A percentile compares a stretch with the other conserved stretches of the same genome.
These are phyloP conservation scores for Channa striata DNA, from an alignment of 2,797 vertebrate genomes.

Conservation along the genomic window DNA sequence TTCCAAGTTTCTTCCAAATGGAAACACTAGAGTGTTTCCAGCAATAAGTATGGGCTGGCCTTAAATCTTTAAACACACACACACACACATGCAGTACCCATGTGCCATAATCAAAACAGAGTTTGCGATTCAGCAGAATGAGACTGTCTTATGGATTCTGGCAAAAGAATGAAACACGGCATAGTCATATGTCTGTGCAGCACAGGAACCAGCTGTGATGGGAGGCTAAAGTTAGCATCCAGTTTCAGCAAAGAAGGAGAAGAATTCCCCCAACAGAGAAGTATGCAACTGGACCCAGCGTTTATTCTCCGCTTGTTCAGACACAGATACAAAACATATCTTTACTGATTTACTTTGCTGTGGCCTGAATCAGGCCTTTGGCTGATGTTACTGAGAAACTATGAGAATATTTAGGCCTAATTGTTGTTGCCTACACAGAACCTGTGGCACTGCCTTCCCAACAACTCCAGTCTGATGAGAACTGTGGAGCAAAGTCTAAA, in stretches of 20 bases:
- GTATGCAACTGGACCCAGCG: slow-evolving; percentile 9
- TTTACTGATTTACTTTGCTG: no score
- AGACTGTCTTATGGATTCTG: slow-evolving; percentile 66
- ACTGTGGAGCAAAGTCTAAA: no score
- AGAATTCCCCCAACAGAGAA: slow-evolving; percentile 9
- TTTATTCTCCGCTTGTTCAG: no score
- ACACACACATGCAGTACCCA: slow-evolving; percentile 64
- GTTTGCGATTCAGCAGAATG: slow-evolving; percentile 72
- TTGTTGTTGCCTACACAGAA: no score
- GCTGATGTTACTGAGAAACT: background rate
- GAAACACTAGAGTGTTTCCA: slow-evolving; percentile 65
- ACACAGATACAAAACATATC: no score
- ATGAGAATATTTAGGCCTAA: no score
- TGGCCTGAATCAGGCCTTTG: no score
- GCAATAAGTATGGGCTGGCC: slow-evolving; percentile 48
- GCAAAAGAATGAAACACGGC: slow-evolving; percentile 52
- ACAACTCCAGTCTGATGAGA: no score
- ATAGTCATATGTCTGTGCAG: slow-evolving; percentile 53
- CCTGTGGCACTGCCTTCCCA: no score
- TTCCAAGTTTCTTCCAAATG: slow-evolving; percentile 41
- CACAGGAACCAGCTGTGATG: slow-evolving; percentile 59
- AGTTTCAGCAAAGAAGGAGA: slow-evolving; percentile 26
- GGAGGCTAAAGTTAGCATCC: slow-evolving; percentile 59
- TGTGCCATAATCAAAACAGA: slow-evolving; percentile 74
- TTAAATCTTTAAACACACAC: slow-evolving; percentile 37